Base-by-base conservation (phyloP, 2,888 invertebrate genomes). In the Plebejus argus region DNA sequence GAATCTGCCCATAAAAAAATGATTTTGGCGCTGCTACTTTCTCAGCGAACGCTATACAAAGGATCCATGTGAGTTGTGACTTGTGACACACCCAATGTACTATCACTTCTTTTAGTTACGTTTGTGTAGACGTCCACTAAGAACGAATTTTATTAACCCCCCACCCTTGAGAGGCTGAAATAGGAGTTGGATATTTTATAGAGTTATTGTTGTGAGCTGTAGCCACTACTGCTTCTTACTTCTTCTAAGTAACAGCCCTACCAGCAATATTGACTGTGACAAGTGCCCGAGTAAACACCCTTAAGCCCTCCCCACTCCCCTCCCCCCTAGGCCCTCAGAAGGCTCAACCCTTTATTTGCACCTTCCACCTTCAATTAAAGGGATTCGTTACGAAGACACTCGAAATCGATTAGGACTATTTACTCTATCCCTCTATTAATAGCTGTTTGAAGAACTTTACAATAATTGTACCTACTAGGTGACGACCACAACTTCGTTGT, bases 321-420 rank as follows among this genome's bases (percentile, higher is more conserved):
- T 12, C 8, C 58, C 20, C 20, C 58, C 18, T 53, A 18, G 53
- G 18, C 53, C 53, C 18, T 18, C 20, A 23, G 61, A 4, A 61
- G 61, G 12, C 61, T 8, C 61, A 61, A 61, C 61, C 61, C 61
- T 61, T 61, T 61, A 12, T 23, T 61, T 61, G 61, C 61, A 61
- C 61, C 61, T 61, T 61, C 61, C 61, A 61, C 61, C 61, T 61
- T 61, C 61, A 61, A 61, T 61, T 61, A 20, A 61, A 61, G 61
- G 61, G 61, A 61, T 61, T 61, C 61, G 23, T 61, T 23, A 61
- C 61, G 10, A 23, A 61, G 61, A 23, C 20, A 61, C 23, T 61
- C 20, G 3, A 61, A 12, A 61, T 61, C 61, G 23, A 61, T 61
- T 61, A 23, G 23, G 12, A 23, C 23, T 61, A 23, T 61, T 23